phyloP scores from a whole-genome alignment of 2,113 vertebrate species.

The Lophius piscatorius region DNA sequence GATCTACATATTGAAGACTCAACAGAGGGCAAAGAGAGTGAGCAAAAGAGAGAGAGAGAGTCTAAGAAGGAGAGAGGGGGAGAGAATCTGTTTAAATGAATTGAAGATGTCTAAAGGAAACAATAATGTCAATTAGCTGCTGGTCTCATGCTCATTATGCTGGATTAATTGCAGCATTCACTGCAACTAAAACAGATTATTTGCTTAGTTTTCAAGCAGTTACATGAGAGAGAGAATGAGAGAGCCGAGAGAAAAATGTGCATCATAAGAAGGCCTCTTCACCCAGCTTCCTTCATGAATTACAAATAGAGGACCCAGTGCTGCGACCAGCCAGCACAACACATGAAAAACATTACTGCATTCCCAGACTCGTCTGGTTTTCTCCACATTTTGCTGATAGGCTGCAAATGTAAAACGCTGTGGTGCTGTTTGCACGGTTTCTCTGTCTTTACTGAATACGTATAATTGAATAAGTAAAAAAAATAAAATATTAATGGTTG shows the following conservation, averaged over 20 bases:
- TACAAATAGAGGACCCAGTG: conserved; percentile 74
- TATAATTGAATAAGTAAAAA: too few relatives aligned
- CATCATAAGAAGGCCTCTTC: conserved; percentile 78
- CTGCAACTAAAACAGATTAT: conserved; percentile 43
- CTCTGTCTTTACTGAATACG: conserved; percentile 8
- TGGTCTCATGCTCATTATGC: conserved; percentile 42
- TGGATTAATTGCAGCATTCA: conserved; percentile 46
- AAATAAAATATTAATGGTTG: too few relatives aligned
- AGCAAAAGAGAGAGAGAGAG: conserved; percentile 42
- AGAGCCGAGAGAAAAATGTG: conserved; percentile 59
- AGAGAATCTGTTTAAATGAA: conserved; percentile 38
- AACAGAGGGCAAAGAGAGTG: conserved; percentile 42
- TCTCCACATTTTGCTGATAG: conserved; percentile 46
- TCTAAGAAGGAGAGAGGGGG: conserved; percentile 47
- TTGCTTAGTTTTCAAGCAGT: conserved; percentile 43
- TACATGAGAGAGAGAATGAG: conserved; percentile 21
- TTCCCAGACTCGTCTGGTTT: conserved; percentile 66
- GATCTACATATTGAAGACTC: conserved; percentile 74
- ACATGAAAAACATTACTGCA: conserved; percentile 80
- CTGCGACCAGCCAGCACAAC: conserved; percentile 74
- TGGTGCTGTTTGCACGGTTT: conserved; percentile 28
- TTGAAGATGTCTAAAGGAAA: conserved; percentile 53
- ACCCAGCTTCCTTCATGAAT: conserved; percentile 82
- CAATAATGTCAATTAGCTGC: conserved; percentile 60
- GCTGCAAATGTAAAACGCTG: conserved; percentile 43